Percentiles rank a stretch among this genome's conserved stretches.
phyloP scores from a whole-genome alignment of 2,113 vertebrate species.

The Cromileptes altivelis region DNA sequence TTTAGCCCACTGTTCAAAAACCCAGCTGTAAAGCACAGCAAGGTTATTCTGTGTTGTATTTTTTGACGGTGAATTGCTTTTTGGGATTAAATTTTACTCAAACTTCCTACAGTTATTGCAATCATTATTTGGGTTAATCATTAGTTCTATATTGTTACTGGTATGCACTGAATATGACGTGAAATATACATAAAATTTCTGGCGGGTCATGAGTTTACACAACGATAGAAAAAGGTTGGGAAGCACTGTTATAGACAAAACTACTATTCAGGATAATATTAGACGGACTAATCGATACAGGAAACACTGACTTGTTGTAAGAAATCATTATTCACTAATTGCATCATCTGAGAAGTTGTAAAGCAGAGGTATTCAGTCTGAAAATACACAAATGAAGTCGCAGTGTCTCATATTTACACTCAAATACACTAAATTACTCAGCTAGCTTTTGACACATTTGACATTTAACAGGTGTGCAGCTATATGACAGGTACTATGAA shows the following conservation, averaged over 20 bases:
- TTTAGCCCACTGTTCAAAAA: not conserved
- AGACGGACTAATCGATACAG: not conserved
- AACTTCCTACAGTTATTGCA: too few relatives aligned
- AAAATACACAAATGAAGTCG: too few relatives aligned
- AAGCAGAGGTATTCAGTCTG: too few relatives aligned
- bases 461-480: not conserved
- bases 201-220: too few relatives aligned
- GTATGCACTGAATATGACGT: too few relatives aligned
- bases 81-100: too few relatives aligned
- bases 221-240: too few relatives aligned
- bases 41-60: accelerated
- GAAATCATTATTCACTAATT: not conserved
- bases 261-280: not conserved
- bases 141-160: too few relatives aligned
- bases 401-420: too few relatives aligned
- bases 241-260: too few relatives aligned
- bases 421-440: not conserved
- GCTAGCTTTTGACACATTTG: not conserved
- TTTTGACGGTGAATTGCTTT: not conserved
- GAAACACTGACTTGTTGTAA: not conserved
- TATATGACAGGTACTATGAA: not conserved
- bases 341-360: not conserved
- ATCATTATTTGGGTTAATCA: too few relatives aligned
- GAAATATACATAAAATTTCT: too few relatives aligned
- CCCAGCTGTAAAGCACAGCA: not conserved